A percentile compares a stretch with the other conserved stretches of the same genome.
Evolutionary conservation across 2,888 invertebrate species (phyloP).

Genomic region (Achlya flavicornis): DNA sequence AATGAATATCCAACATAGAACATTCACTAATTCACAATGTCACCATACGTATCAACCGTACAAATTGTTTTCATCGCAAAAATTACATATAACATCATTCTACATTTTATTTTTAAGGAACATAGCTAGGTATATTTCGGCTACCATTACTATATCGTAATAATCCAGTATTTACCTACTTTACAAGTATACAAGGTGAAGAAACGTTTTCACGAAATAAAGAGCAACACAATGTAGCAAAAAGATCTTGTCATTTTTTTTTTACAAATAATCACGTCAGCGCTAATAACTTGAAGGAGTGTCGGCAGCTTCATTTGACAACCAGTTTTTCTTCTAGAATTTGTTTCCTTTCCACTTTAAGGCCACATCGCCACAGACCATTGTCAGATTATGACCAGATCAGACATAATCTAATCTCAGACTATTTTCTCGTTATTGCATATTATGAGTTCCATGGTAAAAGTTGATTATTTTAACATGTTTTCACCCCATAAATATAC

Average conservation of each 20-base stretch:
- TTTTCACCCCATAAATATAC: background rate
- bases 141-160: conserved; percentile 61
- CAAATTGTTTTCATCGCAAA: background rate
- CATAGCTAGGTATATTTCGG: conserved; percentile 69
- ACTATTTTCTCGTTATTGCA: too few species aligned
- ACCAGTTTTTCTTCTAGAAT: background rate
- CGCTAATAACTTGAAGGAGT: too few species aligned
- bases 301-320: too few species aligned
- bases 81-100: conserved; percentile 9
- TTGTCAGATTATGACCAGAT: too few species aligned
- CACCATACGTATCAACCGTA: background rate
- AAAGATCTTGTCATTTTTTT: background rate
- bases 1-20: conserved; percentile 13
- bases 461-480: background rate
- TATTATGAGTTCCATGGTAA: too few species aligned
- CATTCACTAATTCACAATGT: background rate
- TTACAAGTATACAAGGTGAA: conserved; percentile 74
- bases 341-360: background rate
- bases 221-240: background rate
- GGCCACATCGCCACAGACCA: too few species aligned
- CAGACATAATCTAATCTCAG: too few species aligned
- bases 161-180: conserved; percentile 64
- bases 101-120: conserved; percentile 53
- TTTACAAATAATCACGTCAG: too few species aligned
- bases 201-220: conserved; percentile 24